Percentiles rank a stretch among this genome's conserved stretches.
Evolutionary conservation across 1,140 invertebrate genomes (phyloP).

Genomic region (Cyphomyrmex costatus): DNA sequence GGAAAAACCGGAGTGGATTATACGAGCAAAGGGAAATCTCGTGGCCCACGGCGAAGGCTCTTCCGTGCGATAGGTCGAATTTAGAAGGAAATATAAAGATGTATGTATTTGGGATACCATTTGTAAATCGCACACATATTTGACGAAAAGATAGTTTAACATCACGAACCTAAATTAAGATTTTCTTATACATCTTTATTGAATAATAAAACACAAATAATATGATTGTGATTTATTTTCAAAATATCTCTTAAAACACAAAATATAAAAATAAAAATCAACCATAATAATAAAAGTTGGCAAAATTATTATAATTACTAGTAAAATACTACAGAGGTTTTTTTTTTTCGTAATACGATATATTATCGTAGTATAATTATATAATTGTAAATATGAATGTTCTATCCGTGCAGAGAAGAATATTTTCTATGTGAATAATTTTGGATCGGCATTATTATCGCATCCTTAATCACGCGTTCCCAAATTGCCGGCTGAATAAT

Average conservation of each 20-base stretch:
- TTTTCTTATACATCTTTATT: neutral
- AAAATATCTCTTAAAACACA: neutral
- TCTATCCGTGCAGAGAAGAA: neutral
- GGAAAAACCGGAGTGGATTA: constrained; percentile 58
- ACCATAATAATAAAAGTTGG: neutral
- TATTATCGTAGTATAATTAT: constrained; percentile 1
- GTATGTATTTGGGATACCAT: neutral
- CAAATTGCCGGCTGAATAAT: constrained; percentile 48
- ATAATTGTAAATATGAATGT: neutral
- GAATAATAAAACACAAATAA: neutral
- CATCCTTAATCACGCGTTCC: constrained; percentile 26
- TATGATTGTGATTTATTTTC: neutral
- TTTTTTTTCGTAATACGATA: neutral
- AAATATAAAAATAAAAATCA: neutral
- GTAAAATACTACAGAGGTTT: neutral
- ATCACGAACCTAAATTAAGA: neutral
- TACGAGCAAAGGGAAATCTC: constrained; percentile 47
- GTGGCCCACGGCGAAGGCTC: constrained; percentile 33
- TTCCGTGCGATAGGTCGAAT: constrained; percentile 29
- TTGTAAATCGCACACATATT: constrained; percentile 32
- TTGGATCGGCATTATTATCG: constrained; percentile 35
- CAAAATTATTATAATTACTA: neutral
- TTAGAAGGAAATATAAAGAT: constrained; percentile 46
- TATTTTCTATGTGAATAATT: constrained; percentile 12
- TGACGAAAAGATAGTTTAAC: constrained; percentile 23